A percentile compares a stretch with the other conserved stretches of the same genome.
Evolutionary conservation across 2,888 invertebrate genomes (phyloP).

Genomic region (Parthenolecanium corni): DNA sequence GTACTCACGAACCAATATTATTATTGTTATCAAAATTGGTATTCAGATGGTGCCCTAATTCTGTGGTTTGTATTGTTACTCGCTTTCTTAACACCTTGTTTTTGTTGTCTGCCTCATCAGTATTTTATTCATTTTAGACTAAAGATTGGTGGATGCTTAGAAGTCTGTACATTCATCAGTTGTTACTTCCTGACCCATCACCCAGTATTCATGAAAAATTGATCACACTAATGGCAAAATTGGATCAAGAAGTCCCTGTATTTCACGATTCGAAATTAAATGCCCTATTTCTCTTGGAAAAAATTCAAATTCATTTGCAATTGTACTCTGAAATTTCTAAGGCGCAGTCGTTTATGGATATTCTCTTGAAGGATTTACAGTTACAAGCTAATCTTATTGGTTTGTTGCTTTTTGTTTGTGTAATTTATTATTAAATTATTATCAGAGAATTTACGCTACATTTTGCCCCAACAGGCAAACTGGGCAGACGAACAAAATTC

Average conservation of each 20-base stretch:
- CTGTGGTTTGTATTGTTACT: background rate
- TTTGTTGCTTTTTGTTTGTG: background rate
- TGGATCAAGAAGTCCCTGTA: constrained; percentile 38
- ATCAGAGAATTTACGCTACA: constrained; percentile 7
- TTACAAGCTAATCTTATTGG: background rate
- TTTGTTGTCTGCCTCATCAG: background rate
- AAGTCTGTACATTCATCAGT: constrained; percentile 60
- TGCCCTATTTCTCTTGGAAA: constrained; percentile 43
- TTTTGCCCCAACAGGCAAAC: constrained; percentile 47
- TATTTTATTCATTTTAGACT: background rate
- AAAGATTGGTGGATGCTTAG: constrained; percentile 61
- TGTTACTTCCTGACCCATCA: constrained; percentile 61
- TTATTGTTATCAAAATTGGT: constrained; percentile 40
- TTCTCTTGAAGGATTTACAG: constrained; percentile 2
- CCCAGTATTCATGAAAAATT: constrained; percentile 51
- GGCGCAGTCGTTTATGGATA: constrained; percentile 5
- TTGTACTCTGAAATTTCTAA: constrained; percentile 16
- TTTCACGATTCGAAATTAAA: constrained; percentile 40
- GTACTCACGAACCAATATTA: background rate
- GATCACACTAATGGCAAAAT: constrained; percentile 43
- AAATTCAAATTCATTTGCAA: constrained; percentile 53
- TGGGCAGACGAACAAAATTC: constrained; percentile 83
- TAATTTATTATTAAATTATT: constrained; percentile 15
- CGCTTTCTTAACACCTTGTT: background rate
- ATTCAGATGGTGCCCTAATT: constrained; percentile 33